phyloP scores from a whole-genome alignment of 2,113 vertebrate genomes.

The Gobio gobio region DNA sequence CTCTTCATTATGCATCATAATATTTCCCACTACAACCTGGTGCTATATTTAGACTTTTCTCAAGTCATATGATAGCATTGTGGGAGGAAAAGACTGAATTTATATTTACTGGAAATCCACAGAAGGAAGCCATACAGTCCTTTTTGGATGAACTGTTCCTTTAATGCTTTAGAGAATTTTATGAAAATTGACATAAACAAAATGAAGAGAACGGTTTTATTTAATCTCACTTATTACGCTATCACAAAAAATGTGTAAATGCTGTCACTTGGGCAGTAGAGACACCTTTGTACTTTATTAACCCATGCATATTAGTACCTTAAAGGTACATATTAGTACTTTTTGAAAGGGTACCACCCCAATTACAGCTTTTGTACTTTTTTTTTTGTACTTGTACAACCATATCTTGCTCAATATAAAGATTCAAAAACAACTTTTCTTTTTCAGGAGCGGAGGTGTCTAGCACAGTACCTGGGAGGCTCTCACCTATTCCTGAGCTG shows the following conservation, averaged over 20 bases:
- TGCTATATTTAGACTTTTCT: background rate
- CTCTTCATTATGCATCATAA: background rate
- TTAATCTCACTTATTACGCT: background rate
- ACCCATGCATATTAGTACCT: too few relatives aligned
- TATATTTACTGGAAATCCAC: background rate
- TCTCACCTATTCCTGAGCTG: constrained; percentile 49
- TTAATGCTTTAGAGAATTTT: background rate
- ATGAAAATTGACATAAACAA: background rate
- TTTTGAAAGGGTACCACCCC: too few relatives aligned
- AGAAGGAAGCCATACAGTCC: background rate
- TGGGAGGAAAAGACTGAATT: background rate
- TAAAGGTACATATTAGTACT: too few relatives aligned
- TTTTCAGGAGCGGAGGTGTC: constrained; percentile 55
- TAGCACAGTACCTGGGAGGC: constrained; percentile 54
- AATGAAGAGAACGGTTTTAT: background rate
- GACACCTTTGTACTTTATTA: too few relatives aligned
- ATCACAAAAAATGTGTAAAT: too few relatives aligned
- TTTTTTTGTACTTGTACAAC: too few relatives aligned
- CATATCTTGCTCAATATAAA: constrained; percentile 1
- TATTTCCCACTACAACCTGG: background rate
- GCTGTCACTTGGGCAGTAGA: too few relatives aligned
- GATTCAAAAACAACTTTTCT: background rate
- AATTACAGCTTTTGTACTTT: too few relatives aligned
- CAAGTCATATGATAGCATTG: background rate
- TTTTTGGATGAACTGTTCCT: background rate